Evolutionary conservation across 2,888 invertebrate species (phyloP).

Genomic region (Leptothorax acervorum): DNA sequence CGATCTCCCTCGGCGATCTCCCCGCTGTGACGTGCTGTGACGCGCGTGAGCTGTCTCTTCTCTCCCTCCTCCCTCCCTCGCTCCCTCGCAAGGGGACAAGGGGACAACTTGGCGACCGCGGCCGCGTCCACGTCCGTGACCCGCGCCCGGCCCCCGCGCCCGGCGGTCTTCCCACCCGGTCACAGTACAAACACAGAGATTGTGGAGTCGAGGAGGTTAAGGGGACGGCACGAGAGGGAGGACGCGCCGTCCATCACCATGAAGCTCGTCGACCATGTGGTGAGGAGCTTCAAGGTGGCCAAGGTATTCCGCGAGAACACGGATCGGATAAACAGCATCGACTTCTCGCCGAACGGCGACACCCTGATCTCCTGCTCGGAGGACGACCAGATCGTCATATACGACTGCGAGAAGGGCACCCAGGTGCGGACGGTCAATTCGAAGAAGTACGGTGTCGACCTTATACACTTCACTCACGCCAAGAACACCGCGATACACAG

Average conservation of each 20-base stretch:
- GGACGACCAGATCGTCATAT: conserved; percentile 99
- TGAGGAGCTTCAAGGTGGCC: conserved; percentile 98
- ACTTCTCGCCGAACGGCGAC: conserved; percentile 98
- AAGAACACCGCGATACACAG: conserved; percentile 99
- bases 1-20: conserved; percentile 38
- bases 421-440: conserved; percentile 99
- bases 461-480: conserved; percentile 99
- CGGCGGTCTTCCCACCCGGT: conserved; percentile 11
- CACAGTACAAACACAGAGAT: conserved; percentile 62
- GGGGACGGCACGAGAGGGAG: conserved; percentile 75
- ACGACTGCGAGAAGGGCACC: conserved; percentile 99
- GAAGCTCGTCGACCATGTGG: conserved; percentile 98
- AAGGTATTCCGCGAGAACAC: conserved; percentile 99
- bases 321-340: conserved; percentile 99
- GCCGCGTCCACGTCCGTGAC: conserved; percentile 14
- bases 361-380: conserved; percentile 99
- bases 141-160: conserved; percentile 3
- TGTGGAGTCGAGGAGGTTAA: conserved; percentile 77
- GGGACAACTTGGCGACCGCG: conserved; percentile 65
- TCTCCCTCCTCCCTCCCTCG: conserved; percentile 54
- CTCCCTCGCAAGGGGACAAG: conserved; percentile 32
- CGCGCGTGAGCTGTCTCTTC: too few relatives aligned
- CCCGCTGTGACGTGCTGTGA: too few relatives aligned
- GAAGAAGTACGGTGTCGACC: conserved; percentile 99
- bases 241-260: conserved; percentile 86